Percentiles rank a stretch among this genome's conserved stretches.
Conservation (phyloP, 2,113 vertebrate species). For the Tursiops truncatus region DNA sequence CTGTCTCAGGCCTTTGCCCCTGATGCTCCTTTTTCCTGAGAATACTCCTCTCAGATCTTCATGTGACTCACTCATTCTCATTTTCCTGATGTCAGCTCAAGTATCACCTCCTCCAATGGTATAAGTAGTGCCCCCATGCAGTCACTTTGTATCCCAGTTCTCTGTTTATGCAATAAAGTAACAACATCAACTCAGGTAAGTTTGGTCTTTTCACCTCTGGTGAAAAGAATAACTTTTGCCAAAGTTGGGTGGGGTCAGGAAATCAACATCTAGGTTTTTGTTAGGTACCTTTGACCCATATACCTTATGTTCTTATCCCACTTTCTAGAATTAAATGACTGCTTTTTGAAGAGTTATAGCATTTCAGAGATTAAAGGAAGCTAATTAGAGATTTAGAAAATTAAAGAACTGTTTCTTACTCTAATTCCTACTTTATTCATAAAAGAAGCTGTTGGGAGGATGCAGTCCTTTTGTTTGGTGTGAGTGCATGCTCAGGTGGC, state of each 20-base stretch:
- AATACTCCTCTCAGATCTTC: not conserved
- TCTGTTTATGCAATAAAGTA: not conserved
- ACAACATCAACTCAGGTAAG: not conserved
- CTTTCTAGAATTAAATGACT: not conserved
- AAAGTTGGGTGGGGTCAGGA: not conserved
- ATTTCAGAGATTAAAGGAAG: conserved; percentile 39
- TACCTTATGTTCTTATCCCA: not conserved
- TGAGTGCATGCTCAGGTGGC: not conserved
- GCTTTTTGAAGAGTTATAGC: not conserved
- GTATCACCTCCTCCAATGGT: not conserved
- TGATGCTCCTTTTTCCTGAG: not conserved
- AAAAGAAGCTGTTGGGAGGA: not conserved
- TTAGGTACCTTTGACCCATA: not conserved
- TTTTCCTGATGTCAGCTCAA: not conserved
- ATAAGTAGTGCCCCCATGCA: not conserved
- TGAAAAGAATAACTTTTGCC: not conserved
- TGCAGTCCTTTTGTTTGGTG: not conserved
- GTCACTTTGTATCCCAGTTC: not conserved
- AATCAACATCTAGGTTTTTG: conserved; percentile 19
- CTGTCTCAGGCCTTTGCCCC: not conserved
- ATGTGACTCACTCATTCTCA: not conserved
- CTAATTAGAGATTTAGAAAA: conserved; percentile 28
- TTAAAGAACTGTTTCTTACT: not conserved
- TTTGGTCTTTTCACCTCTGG: conserved; percentile 1
- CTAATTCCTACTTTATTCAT: not conserved